Base-by-base conservation (phyloP, 2,797 vertebrate genomes). In the Cossypha caffra region DNA sequence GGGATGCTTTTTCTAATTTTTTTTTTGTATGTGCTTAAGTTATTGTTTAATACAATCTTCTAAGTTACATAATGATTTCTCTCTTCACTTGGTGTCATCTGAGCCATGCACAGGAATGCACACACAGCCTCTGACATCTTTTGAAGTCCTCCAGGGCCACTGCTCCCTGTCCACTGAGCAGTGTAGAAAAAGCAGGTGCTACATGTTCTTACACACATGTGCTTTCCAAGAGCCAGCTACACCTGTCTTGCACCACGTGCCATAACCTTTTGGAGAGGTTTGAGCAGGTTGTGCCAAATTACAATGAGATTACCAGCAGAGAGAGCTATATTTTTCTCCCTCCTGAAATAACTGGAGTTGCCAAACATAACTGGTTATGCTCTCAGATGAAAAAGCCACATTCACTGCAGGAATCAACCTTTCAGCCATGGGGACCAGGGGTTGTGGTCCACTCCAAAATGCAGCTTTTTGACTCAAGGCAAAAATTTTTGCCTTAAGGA, bases 41-140 rank as follows among this genome's bases (percentile, higher is more conserved):
- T 89, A 90, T 95, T 95, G 68, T 93, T 93, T 89, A 93, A 93
- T 58, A 76, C 0, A 3, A 12, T 78, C 55, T 75, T 91, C 68
- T 74, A 91, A 96, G 86, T 93, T 92, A 91, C 85, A 88, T 94
- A 89, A 88, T 92, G 69, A 38, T 76, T 92, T 88, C 40, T 82
- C 43, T 83, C 86, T 64, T 93, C 33, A 29, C 33, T 91, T 23
- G 18, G 5, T 82, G 63, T 71, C 93, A 93, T 75, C 73, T 3
- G 13, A 91, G 51, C 55, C 24, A 8, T 5, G 6, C 40, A 19
- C 38, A 67, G 67, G 81, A 96, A 95, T 48, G 59, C n/a, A 38
- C 50, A 37, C 45, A 19, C 59, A 47, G 5, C 59, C 45, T 80
- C 82, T 31, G 57, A 31, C 69, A 51, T 43, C 59, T 86, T 2